Base-by-base conservation (phyloP, 2,888 invertebrate species). In the Pyrocoelia pectoralis region DNA sequence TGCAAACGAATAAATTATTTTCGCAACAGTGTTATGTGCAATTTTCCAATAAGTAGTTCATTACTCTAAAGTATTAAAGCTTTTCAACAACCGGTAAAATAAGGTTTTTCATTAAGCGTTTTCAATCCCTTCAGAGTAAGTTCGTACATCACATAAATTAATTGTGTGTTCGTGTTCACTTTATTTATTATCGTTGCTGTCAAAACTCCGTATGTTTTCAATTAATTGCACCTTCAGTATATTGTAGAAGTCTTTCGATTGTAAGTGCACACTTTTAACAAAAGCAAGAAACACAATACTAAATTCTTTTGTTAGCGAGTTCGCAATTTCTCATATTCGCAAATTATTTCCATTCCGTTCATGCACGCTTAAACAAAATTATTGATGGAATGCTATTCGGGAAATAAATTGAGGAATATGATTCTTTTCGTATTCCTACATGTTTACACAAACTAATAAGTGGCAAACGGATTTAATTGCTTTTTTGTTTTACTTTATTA, bases 141-240 rank as follows among this genome's bases (percentile, higher is more conserved):
- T 58, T 63, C 56, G 56, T 59, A 48, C 60, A 59, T 56, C 58
- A 46, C 48, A 51, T 60, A 66, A 66, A 66, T 63, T 66, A 66
- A 66, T 63, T 63, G 60, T 40, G 60, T 40, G 55, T 56, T 52
- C 50, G 54, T 56, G 57, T 53, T 38, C 62, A 57, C 38, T 63
- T 63, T 66, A 66, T 66, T 66, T 66, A 60, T 56, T 56, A 60
- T 57, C 56, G 62, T 53, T 63, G 54, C 56, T 66, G 63, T 66
- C 66, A 66, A 63, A 66, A 63, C 60, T 63, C 55, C 62, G 62
- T 66, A 66, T 56, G 55, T 59, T 56, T 66, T 49, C 59, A 66
- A 66, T 66, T 33, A 33, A 33, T 33, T 33, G 33, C 33, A 33
- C 10, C n/a, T 33, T 8, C 9, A 33, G 33, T 33, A 8, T 33